Base-by-base conservation (phyloP, 2,113 vertebrate genomes). In the Corvus hawaiiensis region DNA sequence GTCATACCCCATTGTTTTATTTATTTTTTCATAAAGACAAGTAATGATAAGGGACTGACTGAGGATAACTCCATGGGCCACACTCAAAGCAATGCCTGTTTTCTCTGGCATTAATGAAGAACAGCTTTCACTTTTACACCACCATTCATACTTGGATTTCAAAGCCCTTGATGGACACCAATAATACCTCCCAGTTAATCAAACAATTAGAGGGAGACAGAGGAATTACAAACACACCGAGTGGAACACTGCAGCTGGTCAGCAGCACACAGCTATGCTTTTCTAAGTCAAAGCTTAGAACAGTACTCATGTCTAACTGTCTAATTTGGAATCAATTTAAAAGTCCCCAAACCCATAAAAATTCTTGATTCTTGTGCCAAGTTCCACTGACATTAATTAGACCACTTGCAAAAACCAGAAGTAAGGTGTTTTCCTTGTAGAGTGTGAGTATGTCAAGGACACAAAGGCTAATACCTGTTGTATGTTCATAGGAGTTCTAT, bases 1-100 rank as follows among this genome's bases (percentile, higher is more conserved):
- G 89, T 92, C 94, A 96, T 43, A 90, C 56, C 27, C 71, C 72
- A 92, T 71, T 93, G 79, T 96, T 93, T 95, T 83, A 92, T 94
- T 92, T 95, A 85, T 83, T 88, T 94, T 95, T 93, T 90, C 79
- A 91, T 83, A 79, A 90, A 88, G 72, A 33, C 76, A 55, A 74
- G 64, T 87, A 92, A 94, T 67, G 33, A 67, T 67, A 89, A 93
- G 76, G 43, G 89, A 93, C 39, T 59, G 75, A 76, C 71, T 66
- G 64, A 92, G 30, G 20, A 58, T 52, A 72, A 79, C 28, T 90
- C 49, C 62, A 49, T 3, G 8, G 87, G n/a, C 58, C 71, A 19
- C 27, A 41, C 27, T 59, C 46, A 74, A 59, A 83, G 46, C 37
- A 51, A 84, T 33, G 51, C 33, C 59, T 62, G 9, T 27, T 85